A percentile compares a stretch with the other conserved stretches of the same genome.
phyloP scores from a whole-genome alignment of 1,140 invertebrate species.

The Papilio polyxenes region DNA sequence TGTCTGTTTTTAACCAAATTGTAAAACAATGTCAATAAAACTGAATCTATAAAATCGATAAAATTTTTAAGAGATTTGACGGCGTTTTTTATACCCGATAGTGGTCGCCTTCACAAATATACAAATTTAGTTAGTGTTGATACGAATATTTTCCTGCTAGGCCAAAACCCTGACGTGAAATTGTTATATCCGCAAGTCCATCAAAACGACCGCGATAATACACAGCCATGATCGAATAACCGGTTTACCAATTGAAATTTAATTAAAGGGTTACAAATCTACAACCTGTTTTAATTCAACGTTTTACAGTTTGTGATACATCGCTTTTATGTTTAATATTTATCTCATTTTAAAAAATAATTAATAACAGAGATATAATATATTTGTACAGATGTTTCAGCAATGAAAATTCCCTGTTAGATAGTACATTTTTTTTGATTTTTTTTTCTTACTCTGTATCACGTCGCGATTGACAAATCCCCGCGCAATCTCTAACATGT shows the following conservation, averaged over 20 bases:
- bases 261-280: background rate
- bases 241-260: background rate
- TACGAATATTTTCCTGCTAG: no score
- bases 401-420: background rate
- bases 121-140: no score
- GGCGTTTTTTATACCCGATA: no score
- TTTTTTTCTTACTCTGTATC: background rate
- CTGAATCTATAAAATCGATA: no score
- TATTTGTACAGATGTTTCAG: background rate
- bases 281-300: background rate
- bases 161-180: background rate
- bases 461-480: slow-evolving; percentile 14
- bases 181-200: background rate
- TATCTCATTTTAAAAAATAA: background rate
- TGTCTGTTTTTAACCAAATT: background rate
- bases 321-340: background rate
- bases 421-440: background rate
- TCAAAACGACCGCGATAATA: background rate
- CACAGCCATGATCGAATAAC: background rate
- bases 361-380: no score
- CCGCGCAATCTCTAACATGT: slow-evolving; percentile 22
- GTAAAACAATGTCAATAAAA: no score
- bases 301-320: background rate
- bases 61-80: no score
- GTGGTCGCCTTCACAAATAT: no score